Base-by-base conservation (phyloP, 2,113 vertebrate species). In the Oreochromis aureus region DNA sequence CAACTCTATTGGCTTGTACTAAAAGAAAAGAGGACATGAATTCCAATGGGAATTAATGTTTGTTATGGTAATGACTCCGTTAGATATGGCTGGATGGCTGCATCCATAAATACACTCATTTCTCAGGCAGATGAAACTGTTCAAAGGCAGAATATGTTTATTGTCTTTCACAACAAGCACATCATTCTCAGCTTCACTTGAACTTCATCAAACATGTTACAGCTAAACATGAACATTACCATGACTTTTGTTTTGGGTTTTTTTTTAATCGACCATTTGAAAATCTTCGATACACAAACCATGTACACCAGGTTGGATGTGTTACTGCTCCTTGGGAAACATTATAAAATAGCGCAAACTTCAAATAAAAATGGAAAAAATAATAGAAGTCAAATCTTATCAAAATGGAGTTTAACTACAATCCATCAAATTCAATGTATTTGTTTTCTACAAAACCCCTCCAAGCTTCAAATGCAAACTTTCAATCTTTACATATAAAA, bases 41-140 rank as follows among this genome's bases (percentile, higher is more conserved):
- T 93, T 88, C 87, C 92, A 87, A 6, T 58, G 89, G 86, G 89
- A 89, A 51, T 84, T 86, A 18, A 12, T 84, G 85, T 85, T 93
- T 94, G 89, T 93, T 86, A 90, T 92, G 87, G 24, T 84, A 93
- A 93, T 90, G 71, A 69, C 71, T 89, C 16, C 0, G 51, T 87
- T 87, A 81, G 76, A 83, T 69, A 82, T 88, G 92, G 87, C 53
- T 88, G 87, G 87, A 41, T 85, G 80, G 48, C 16, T 85, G 76
- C 85, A 19, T 76, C 80, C 61, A 81, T 24, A 85, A 59, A 83
- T 18, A 69, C 19, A 34, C 10, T 36, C 6, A 7, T 85, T 79
- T 86, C 27, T 82, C 66, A 46, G 22, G 69, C 46, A 19, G 27
- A 73, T 34, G 53, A 59, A 16, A 55, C 10, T 30, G 34, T 8